Percentiles rank a stretch among this genome's conserved stretches.
These are phyloP conservation scores for Venustoraphidia nigricollis DNA, from an alignment of 2,888 invertebrate species.

Conservation along the genomic window DNA sequence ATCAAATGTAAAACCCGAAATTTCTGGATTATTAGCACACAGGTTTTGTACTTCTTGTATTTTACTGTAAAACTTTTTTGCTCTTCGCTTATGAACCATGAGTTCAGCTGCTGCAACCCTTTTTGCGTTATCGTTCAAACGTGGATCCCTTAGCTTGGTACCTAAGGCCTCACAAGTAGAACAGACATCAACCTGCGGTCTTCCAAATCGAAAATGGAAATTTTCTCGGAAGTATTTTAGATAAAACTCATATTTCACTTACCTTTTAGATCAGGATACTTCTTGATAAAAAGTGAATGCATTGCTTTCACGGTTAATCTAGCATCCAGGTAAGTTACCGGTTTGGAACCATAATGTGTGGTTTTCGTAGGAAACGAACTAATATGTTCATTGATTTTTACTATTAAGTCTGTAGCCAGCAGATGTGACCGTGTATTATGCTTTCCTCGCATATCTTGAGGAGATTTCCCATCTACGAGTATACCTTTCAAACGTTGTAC, in stretches of 20 bases:
- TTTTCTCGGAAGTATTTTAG: conserved; percentile 13
- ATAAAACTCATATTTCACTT: conserved; percentile 14
- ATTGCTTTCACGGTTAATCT: conserved; percentile 13
- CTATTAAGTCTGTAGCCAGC: conserved; percentile 4
- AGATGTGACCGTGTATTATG: conserved; percentile 8
- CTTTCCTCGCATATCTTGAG: conserved; percentile 5
- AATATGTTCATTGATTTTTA: conserved; percentile 9
- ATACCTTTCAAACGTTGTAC: conserved; percentile 8
- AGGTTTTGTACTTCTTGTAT: conserved; percentile 7
- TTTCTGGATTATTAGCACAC: conserved; percentile 10
- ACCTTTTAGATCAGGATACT: conserved; percentile 8
- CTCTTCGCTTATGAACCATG: conserved; percentile 12
- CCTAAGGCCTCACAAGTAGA: conserved; percentile 12
- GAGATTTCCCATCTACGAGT: conserved; percentile 6
- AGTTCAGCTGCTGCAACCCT: conserved; percentile 9
- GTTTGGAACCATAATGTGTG: conserved; percentile 12
- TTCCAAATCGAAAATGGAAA: conserved; percentile 13
- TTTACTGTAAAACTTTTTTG: conserved; percentile 15
- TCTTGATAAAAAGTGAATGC: conserved; percentile 12
- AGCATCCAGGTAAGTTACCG: conserved; percentile 13
- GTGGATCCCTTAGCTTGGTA: conserved; percentile 10
- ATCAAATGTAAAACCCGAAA: conserved; percentile 12
- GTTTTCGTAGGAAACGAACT: conserved; percentile 7
- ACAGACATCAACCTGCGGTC: conserved; percentile 14
- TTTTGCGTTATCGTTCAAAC: conserved; percentile 11